Percentiles rank a stretch among this genome's conserved stretches.
Conservation (phyloP, 2,113 vertebrate species). For the Desmodus rotundus region DNA sequence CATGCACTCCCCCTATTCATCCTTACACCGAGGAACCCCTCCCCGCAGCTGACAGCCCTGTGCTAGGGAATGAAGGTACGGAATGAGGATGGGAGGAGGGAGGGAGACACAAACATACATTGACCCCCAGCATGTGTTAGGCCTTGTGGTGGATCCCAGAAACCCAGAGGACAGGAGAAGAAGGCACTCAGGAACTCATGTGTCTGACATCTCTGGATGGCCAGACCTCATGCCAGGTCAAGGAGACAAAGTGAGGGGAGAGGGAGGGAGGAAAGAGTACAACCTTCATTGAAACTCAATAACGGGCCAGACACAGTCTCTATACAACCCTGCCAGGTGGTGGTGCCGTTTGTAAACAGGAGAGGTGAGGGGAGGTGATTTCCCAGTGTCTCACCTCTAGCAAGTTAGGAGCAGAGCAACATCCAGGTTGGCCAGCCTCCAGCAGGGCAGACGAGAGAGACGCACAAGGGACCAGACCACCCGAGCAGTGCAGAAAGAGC, state of each 20-base stretch:
- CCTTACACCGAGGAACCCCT: too few species aligned
- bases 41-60: not conserved
- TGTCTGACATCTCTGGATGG: not conserved
- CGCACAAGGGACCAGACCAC: not conserved
- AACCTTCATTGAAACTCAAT: not conserved
- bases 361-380: not conserved
- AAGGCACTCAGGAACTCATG: not conserved
- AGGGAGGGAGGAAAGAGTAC: not conserved
- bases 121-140: not conserved
- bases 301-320: not conserved
- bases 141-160: not conserved
- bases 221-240: not conserved
- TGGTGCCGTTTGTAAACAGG: not conserved
- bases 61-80: not conserved
- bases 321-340: not conserved
- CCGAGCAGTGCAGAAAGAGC: not conserved
- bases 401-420: not conserved
- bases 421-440: not conserved
- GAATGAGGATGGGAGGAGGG: not conserved
- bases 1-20: not conserved
- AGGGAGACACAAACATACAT: not conserved
- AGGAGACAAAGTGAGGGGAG: not conserved
- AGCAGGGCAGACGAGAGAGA: not conserved
- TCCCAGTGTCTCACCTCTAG: not conserved
- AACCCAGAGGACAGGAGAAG: not conserved